Conservation (phyloP, 2,888 invertebrate genomes). For the Notodonta ziczac region DNA sequence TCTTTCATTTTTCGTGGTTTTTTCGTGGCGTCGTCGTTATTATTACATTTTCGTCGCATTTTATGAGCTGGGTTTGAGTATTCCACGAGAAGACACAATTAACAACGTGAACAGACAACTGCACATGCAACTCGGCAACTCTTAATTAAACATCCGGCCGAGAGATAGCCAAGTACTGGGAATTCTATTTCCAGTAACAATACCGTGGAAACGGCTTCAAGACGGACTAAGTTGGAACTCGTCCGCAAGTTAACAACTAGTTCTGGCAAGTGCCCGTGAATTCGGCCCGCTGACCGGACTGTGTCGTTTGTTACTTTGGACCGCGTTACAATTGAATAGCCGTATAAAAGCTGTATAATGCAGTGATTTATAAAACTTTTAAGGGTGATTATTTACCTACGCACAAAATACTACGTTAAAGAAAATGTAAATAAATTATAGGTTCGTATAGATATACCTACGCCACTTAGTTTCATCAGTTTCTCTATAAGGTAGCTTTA, state of each 20-base stretch:
- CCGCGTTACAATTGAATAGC: neutral
- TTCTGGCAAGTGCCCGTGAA: constrained; percentile 42
- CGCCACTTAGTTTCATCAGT: no score
- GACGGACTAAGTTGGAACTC: constrained; percentile 50
- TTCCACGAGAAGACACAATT: neutral
- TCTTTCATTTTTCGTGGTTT: no score
- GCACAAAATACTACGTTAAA: no score
- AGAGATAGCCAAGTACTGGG: constrained; percentile 52
- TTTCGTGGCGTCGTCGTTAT: no score
- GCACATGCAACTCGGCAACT: constrained; percentile 35
- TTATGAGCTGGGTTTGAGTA: no score
- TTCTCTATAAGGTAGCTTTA: no score
- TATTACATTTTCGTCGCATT: no score
- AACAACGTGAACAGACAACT: constrained; percentile 1
- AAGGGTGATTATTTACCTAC: no score
- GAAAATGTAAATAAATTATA: no score
- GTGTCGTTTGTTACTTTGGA: neutral
- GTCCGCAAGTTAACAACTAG: constrained; percentile 57
- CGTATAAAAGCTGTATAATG: no score
- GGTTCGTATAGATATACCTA: no score
- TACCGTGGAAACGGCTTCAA: constrained; percentile 34
- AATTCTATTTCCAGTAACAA: constrained; percentile 56
- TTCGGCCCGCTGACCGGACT: constrained; percentile 39
- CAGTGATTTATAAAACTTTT: no score
- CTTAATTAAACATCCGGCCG: constrained; percentile 54